Evolutionary conservation across 1,140 invertebrate species (phyloP).

Genomic region (Mercenaria mercenaria): DNA sequence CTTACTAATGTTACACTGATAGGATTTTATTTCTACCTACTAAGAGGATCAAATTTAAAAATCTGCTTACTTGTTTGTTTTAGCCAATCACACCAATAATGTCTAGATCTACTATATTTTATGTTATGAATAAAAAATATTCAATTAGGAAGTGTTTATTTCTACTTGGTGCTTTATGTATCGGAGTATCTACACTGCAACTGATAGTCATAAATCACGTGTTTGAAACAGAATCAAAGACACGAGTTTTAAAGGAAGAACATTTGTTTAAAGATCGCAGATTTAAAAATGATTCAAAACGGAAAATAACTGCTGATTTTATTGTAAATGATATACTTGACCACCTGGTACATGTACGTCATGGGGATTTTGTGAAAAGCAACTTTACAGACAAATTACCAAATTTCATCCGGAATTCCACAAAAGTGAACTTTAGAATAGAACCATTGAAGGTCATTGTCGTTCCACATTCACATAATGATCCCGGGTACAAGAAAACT

Average conservation of each 20-base stretch:
- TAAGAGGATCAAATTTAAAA: too few relatives aligned
- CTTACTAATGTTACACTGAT: too few relatives aligned
- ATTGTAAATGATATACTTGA: background rate
- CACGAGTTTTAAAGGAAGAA: background rate
- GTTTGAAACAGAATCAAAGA: background rate
- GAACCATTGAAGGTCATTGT: background rate
- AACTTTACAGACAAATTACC: background rate
- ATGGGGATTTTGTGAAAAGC: background rate
- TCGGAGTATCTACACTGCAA: background rate
- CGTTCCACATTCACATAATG: slow-evolving; percentile 4
- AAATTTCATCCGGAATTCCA: background rate
- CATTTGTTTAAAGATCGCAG: background rate
- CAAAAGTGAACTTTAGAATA: background rate
- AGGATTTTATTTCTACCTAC: too few relatives aligned
- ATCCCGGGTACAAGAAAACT: slow-evolving; percentile 6
- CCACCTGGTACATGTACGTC: background rate
- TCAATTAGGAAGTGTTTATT: background rate
- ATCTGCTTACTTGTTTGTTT: too few relatives aligned
- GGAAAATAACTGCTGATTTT: background rate
- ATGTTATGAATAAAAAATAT: too few relatives aligned
- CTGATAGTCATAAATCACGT: background rate
- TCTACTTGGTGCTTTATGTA: background rate
- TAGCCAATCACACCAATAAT: too few relatives aligned
- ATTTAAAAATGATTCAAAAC: background rate
- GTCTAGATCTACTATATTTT: too few relatives aligned